Evolutionary conservation across 2,888 invertebrate species (phyloP), one percentile per base, ranked within the genome.

Genomic region (Maniola hyperantus): DNA sequence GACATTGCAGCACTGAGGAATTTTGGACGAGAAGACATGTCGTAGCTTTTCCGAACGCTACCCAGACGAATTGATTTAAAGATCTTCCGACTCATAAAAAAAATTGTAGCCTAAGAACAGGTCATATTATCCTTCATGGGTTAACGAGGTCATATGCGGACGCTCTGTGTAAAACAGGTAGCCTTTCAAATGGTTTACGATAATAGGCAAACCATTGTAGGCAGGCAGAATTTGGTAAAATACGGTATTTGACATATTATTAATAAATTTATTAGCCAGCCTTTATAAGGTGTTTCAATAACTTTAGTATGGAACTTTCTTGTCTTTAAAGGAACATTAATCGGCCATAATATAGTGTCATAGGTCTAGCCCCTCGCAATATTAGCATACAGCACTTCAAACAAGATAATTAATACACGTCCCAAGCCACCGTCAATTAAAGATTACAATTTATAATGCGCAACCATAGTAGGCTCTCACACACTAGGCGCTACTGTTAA

Each of bases 401-500:
- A 65, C 59, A 66, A 60, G 33, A 39, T 50, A 60, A 61, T 66
- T 61, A 55, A 50, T 55, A 60, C 48, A 55, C 48, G 42, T 57
- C 55, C 55, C 26, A 50, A 53, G 13, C 10, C 42, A 66, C 53
- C 53, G 50, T 66, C 60, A 60, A 68, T 64, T 66, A 64, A 64
- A 66, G 18, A 34, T 34, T 39, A 44, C 62, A 63, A 50, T 59
- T 64, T 51, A 51, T 65, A 71, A 66, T 64, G 36, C 44, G 58
- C 55, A 58, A 65, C 58, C 58, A 26, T 8, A 42, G 58, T 58
- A 48, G 61, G 33, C 33, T 58, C 58, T 60, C 58, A 62, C 50
- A 66, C 13, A 42, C 53, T 48, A 44, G 44, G 51, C 53, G 67
- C 62, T 42, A 65, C 68, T 71, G 68, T 62, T 54, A 51, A 66